These are phyloP conservation scores for Ailuropoda melanoleuca DNA, from an alignment of 2,113 vertebrate genomes.

Conservation along the genomic window DNA sequence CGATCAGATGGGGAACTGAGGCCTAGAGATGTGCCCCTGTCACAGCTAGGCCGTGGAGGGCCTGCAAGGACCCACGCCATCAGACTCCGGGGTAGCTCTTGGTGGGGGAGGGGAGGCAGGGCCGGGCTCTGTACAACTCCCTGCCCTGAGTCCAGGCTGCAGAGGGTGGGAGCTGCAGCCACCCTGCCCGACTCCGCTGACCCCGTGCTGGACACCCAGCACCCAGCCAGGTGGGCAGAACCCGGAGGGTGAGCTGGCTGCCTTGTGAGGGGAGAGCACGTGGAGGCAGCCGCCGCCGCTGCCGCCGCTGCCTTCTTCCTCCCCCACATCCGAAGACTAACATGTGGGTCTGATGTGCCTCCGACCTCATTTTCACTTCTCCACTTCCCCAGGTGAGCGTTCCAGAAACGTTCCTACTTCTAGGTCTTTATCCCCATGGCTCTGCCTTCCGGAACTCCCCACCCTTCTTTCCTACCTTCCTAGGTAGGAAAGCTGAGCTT, in stretches of 20 bases:
- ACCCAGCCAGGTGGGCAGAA: background rate
- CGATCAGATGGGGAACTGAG: background rate
- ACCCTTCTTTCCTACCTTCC: background rate
- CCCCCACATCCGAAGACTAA: rapidly evolving
- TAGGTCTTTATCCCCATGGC: background rate
- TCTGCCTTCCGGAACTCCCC: background rate
- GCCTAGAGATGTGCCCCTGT: rapidly evolving
- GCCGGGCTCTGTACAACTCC: background rate
- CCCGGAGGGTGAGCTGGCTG: background rate
- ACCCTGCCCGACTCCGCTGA: background rate
- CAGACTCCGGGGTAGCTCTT: background rate
- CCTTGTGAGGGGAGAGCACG: too few relatives aligned
- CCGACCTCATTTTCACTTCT: background rate
- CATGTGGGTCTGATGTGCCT: background rate
- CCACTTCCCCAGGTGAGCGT: background rate
- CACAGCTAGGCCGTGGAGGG: background rate
- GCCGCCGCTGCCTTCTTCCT: rapidly evolving
- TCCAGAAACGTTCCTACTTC: background rate
- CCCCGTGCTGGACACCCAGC: background rate
- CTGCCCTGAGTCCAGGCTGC: background rate
- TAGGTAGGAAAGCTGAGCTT: background rate
- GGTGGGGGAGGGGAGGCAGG: background rate
- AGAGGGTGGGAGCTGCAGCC: background rate
- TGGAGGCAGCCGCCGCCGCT: background rate
- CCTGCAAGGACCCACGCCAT: background rate